Conservation (phyloP, 2,888 invertebrate species). For the Steromphala cineraria region DNA sequence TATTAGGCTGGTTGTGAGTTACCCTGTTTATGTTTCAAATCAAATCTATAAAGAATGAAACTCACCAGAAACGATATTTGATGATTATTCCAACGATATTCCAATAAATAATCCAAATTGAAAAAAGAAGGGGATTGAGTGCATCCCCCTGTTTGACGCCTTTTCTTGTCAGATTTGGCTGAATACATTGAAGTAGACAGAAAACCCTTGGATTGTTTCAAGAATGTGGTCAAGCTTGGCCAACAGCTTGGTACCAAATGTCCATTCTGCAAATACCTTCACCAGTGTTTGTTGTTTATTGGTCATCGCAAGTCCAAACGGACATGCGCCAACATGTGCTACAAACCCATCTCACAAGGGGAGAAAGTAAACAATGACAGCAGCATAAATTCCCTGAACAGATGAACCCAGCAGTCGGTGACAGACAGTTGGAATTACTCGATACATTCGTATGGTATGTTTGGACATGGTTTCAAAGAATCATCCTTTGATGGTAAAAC, state of each 20-base stretch:
- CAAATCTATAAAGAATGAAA: too few species aligned
- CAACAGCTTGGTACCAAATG: background rate
- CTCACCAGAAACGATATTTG: too few species aligned
- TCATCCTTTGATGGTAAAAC: too few species aligned
- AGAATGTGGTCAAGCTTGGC: background rate
- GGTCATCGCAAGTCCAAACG: background rate
- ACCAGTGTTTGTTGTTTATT: background rate
- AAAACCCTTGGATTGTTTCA: background rate
- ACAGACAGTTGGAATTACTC: background rate
- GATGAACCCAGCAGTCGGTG: background rate
- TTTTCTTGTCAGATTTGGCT: background rate
- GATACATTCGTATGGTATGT: background rate
- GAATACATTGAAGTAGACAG: background rate
- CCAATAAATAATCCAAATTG: too few species aligned
- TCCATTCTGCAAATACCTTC: background rate
- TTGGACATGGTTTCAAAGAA: too few species aligned
- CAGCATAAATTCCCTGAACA: background rate
- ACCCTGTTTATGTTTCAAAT: too few species aligned
- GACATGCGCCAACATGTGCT: background rate
- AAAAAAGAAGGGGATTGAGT: background rate
- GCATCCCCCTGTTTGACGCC: background rate
- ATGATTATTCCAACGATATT: too few species aligned
- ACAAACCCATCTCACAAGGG: background rate
- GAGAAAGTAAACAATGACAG: background rate
- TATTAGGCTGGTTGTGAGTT: too few species aligned